Conservation (phyloP, 2,797 vertebrate species). For the Hylomyscus alleni region DNA sequence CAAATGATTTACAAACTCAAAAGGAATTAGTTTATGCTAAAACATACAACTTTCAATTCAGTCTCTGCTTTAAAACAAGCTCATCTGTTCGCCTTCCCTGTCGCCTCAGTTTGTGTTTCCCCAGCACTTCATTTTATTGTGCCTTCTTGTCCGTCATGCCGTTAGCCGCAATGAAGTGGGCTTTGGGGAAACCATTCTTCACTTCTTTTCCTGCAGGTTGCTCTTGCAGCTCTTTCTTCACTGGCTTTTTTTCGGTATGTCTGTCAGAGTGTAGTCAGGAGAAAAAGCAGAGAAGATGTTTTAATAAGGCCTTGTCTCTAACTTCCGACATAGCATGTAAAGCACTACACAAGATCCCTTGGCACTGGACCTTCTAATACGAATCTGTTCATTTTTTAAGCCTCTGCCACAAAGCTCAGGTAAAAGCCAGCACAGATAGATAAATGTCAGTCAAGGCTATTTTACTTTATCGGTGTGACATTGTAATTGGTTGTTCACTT, state of each 20-base stretch:
- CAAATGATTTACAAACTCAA: conserved; percentile 85
- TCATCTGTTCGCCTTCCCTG: conserved; percentile 55
- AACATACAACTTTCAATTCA: conserved; percentile 82
- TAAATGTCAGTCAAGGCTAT: not conserved
- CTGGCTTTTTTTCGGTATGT: conserved; percentile 90
- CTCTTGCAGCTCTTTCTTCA: conserved; percentile 83
- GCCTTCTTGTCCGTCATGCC: conserved; percentile 90
- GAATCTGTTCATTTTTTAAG: conserved; percentile 37
- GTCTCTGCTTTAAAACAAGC: conserved; percentile 79
- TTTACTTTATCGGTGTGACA: not conserved
- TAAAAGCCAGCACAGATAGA: conserved; percentile 53
- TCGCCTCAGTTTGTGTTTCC: not conserved
- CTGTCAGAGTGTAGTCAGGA: conserved; percentile 83
- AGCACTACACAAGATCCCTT: not conserved
- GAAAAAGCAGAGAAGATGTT: not conserved
- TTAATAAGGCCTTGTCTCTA: not conserved
- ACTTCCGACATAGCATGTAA: not conserved
- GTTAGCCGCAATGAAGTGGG: conserved; percentile 87
- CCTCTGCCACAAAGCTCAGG: conserved; percentile 32
- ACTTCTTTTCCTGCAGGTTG: conserved; percentile 81
- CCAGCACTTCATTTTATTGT: conserved; percentile 66
- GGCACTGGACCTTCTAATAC: not conserved
- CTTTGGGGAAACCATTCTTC: conserved; percentile 91
- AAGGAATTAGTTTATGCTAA: conserved; percentile 86
- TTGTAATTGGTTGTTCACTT: conserved; percentile 3